Conservation (phyloP, 2,797 vertebrate species). For the Pangasius sanitwongsei region DNA sequence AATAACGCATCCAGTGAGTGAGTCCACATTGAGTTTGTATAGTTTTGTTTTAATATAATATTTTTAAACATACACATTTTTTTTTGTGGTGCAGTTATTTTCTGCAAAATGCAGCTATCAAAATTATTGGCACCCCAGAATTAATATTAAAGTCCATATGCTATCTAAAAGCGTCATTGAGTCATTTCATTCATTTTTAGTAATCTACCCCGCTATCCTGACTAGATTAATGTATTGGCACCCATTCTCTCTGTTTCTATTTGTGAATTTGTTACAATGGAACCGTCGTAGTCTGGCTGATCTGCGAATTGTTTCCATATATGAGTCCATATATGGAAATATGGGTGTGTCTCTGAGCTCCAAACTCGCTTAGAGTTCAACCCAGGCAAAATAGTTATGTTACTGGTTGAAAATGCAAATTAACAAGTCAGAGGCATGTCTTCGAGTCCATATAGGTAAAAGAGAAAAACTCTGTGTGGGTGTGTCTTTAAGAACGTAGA, state of each 20-base stretch:
- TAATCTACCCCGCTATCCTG: neutral
- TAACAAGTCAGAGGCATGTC: neutral
- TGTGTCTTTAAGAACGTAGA: neutral
- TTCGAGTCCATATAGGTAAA: neutral
- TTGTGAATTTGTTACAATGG: neutral
- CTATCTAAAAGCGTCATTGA: neutral
- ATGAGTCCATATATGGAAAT: neutral
- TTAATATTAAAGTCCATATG: neutral
- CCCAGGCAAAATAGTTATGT: neutral
- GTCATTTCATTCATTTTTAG: neutral
- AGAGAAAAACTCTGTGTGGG: neutral
- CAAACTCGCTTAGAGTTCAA: neutral
- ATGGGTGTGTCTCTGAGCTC: neutral
- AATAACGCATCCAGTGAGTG: too few species aligned
- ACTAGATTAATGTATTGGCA: neutral
- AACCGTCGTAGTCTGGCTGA: neutral
- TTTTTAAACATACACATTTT: too few species aligned
- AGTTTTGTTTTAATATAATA: too few species aligned
- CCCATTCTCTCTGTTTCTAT: neutral
- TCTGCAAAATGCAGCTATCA: neutral
- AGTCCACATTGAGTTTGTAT: too few species aligned
- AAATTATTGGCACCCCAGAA: neutral
- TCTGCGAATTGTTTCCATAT: too few species aligned
- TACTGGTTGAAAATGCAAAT: neutral
- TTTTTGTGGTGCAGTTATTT: neutral